Conservation (phyloP, 2,113 vertebrate genomes). For the Ellobius talpinus region DNA sequence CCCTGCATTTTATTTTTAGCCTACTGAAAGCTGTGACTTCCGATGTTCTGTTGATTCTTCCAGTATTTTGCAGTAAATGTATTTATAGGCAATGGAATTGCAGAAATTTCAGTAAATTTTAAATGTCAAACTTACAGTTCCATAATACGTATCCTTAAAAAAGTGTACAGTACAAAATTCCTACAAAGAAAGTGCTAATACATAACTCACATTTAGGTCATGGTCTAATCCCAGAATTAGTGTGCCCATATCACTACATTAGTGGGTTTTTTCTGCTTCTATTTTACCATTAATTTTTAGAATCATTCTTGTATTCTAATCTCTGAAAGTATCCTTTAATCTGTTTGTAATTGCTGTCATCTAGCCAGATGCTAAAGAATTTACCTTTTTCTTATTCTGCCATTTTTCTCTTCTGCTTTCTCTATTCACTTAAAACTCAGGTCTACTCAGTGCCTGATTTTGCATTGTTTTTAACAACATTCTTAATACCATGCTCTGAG, state of each 20-base stretch:
- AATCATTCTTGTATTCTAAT: not conserved
- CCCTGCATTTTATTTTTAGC: slow-evolving; percentile 30
- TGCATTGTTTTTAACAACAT: not conserved
- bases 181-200: not conserved
- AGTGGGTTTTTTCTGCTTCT: not conserved
- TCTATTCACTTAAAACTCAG: rapidly evolving
- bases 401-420: not conserved
- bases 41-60: slow-evolving; percentile 35
- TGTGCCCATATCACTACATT: too few relatives aligned
- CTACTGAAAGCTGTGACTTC: slow-evolving; percentile 28
- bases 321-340: not conserved
- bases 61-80: not conserved
- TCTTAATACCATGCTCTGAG: not conserved
- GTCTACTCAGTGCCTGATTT: not conserved
- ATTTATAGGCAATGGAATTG: not conserved
- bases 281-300: not conserved
- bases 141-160: not conserved
- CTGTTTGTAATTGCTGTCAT: not conserved
- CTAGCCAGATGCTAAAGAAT: not conserved
- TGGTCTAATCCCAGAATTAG: not conserved
- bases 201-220: not conserved
- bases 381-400: not conserved
- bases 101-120: not conserved
- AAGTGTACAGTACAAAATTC: not conserved
- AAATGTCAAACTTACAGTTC: slow-evolving; percentile 10